Conservation (phyloP, 2,888 invertebrate genomes). For the Endotricha flammealis region DNA sequence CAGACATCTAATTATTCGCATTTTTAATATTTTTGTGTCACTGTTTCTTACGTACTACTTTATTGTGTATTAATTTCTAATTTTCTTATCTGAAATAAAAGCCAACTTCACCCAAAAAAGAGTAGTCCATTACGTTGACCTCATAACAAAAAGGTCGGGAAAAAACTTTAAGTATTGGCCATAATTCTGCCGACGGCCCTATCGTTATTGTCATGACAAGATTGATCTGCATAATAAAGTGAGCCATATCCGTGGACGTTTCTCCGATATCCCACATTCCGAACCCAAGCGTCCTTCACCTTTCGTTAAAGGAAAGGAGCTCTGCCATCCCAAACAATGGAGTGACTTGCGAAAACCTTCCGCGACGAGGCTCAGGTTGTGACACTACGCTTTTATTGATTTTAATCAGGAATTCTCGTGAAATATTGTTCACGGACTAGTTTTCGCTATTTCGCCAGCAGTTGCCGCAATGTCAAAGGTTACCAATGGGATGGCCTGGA, state of each 20-base stretch:
- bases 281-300: slow-evolving; percentile 57
- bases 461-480: slow-evolving; percentile 48
- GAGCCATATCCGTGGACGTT: slow-evolving; percentile 24
- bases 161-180: too few species aligned
- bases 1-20: too few species aligned
- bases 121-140: too few species aligned
- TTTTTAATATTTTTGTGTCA: too few species aligned
- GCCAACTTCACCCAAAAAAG: too few species aligned
- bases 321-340: slow-evolving; percentile 52
- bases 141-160: too few species aligned
- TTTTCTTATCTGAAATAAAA: too few species aligned
- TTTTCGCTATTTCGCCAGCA: slow-evolving; percentile 51
- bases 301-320: slow-evolving; percentile 57
- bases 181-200: slow-evolving; percentile 7
- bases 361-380: slow-evolving; percentile 48
- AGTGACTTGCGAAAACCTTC: slow-evolving; percentile 57
- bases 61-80: too few species aligned
- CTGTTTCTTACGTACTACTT: too few species aligned
- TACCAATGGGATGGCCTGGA: slow-evolving; percentile 45
- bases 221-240: slow-evolving; percentile 48
- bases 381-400: slow-evolving; percentile 61
- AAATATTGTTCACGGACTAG: slow-evolving; percentile 60
- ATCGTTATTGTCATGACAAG: slow-evolving; percentile 29
- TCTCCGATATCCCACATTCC: slow-evolving; percentile 48
- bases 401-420: slow-evolving; percentile 59